Evolutionary conservation across 2,888 invertebrate genomes (phyloP), one percentile per base, ranked within the genome.

Genomic region (Euzetes globulus): DNA sequence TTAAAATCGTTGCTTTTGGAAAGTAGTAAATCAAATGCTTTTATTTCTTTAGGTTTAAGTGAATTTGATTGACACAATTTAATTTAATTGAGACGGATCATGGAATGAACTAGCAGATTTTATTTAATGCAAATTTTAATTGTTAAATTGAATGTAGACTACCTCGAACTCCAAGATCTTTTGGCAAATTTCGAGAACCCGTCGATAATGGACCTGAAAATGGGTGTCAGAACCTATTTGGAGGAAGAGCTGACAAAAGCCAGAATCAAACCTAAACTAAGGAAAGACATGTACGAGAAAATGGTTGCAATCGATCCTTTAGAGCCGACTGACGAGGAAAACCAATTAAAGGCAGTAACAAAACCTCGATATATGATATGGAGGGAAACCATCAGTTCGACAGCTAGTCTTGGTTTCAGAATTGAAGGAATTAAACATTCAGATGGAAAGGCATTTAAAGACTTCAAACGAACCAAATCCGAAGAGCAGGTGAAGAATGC

Each of bases 181-280:
- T 85, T 96, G 75, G 91, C 92, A 77, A 92, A 92, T 82, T 96
- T 94, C 82, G 88, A 90, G 79, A 89, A 91, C 76, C 95, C 96
- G 0, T 95, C 93, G 82, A 94, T 96, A 2, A 96, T 96, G 95
- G 96, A 96, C 85, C 93, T 95, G 83, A 96, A 96, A 85, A 90
- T 96, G 79, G 96, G 96, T 45, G 92, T 94, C 41, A 86, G 96
- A 80, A 96, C 96, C 0, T 97, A 96, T 82, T 85, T 96, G 77
- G 96, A 96, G 83, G 94, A 95, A 80, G 96, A 97, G 83, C 85
- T 96, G 11, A 91, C 92, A 25, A 96, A 95, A 83, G 95, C 95
- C 13, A 92, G 94, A 82, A 93, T 94, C 82, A 94, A 94, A 83
- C 94, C 94, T 25, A 77, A 74, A 41, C 47, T 74, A 4, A 33